Conservation (phyloP, 2,888 invertebrate species). For the Leptogaster cylindrica region DNA sequence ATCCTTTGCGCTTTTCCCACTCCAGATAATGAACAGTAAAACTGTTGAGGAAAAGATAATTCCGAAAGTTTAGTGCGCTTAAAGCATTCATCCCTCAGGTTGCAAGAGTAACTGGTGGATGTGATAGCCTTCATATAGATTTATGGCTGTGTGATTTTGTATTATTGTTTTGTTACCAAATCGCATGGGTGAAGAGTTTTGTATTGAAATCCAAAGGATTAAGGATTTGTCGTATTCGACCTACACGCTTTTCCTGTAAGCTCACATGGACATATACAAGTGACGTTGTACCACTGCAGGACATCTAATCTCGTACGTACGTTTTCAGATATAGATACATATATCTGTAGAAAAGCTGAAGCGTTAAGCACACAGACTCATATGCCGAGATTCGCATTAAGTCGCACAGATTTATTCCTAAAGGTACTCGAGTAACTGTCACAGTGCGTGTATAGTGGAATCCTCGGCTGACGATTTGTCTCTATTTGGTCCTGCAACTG, state of each 20-base stretch:
- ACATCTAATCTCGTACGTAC: slow-evolving; percentile 45
- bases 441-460: slow-evolving; percentile 30
- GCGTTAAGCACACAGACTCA: slow-evolving; percentile 40
- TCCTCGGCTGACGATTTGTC: slow-evolving; percentile 20
- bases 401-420: slow-evolving; percentile 42
- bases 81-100: slow-evolving; percentile 28
- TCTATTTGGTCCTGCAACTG: slow-evolving; percentile 18
- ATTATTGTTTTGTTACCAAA: slow-evolving; percentile 47
- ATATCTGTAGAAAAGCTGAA: slow-evolving; percentile 35
- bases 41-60: slow-evolving; percentile 32
- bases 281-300: slow-evolving; percentile 32
- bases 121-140: slow-evolving; percentile 8
- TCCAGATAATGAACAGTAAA: slow-evolving; percentile 1
- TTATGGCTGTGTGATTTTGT: slow-evolving; percentile 46
- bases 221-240: slow-evolving; percentile 61
- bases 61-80: slow-evolving; percentile 39
- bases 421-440: slow-evolving; percentile 23
- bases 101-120: slow-evolving; percentile 33
- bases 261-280: slow-evolving; percentile 45
- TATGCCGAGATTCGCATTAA: slow-evolving; percentile 46
- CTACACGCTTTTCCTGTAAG: slow-evolving; percentile 47
- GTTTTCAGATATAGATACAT: slow-evolving; percentile 38
- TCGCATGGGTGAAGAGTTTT: slow-evolving; percentile 51
- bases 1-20: slow-evolving; percentile 2
- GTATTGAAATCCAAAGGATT: slow-evolving; percentile 61